Evolutionary conservation across 1,140 invertebrate species (phyloP), one percentile per base, ranked within the genome.

Genomic region (Zeugodacus cucurbitae): DNA sequence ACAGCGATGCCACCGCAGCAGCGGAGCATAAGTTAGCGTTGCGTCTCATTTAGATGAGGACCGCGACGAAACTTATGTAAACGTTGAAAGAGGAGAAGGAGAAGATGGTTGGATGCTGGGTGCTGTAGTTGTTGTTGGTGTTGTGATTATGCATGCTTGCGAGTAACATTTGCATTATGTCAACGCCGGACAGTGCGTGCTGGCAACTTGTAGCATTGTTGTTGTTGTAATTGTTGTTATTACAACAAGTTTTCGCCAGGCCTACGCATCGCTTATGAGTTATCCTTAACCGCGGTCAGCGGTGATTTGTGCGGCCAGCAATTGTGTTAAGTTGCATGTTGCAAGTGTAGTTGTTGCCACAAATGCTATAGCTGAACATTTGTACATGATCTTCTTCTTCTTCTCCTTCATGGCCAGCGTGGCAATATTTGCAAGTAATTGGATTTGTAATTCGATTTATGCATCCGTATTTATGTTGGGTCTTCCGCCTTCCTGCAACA

Each of bases 371-470:
- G 48, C 26, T 3, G n/a, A 34, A 48, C 48, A 86, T 70, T 6
- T 74, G 7, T 34, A 67, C 67, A 74, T 48, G n/a, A 8, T 29
- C 17, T n/a, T 10, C 11, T 48, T 26, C 41, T 82, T 29, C 41
- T 29, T 82, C 37, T 82, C 4, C 22, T 17, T 7, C 6, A n/a
- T n/a, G n/a, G 32, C 41, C 37, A 7, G 29, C 20, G 8, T 82
- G 10, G 70, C 14, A 48, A 29, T 7, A 54, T 48, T 82, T 82
- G 74, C 74, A 26, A 37, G 41, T 87, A 87, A 87, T 87, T 87
- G 87, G 87, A 87, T 59, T 87, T 87, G 59, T 87, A 67, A 48
- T 87, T 86, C 88, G 62, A 88, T 88, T 88, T 88, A 88, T 88
- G 88, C 88, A 88, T 88, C 88, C 88, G 88, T 86, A 59, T 78